Conservation (phyloP, 2,113 vertebrate species). For the Smithornis capensis region DNA sequence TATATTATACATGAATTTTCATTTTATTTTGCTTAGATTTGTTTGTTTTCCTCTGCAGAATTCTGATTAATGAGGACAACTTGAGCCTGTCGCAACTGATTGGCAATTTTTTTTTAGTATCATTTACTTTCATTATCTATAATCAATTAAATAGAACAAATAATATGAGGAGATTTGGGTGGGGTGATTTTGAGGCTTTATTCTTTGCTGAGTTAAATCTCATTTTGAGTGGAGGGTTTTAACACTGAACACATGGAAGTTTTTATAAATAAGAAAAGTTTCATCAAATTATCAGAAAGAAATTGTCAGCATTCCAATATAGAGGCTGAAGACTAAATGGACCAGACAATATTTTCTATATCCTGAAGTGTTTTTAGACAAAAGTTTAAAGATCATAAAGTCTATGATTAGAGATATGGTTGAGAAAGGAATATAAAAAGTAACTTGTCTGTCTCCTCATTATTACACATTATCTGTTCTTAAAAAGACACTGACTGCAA, state of each 20-base stretch:
- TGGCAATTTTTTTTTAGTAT: neutral
- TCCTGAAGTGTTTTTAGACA: neutral
- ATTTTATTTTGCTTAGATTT: neutral
- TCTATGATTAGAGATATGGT: accelerated
- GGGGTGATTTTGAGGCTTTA: neutral
- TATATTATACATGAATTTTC: neutral
- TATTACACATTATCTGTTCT: neutral
- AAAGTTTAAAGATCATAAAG: neutral
- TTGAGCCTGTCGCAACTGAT: neutral
- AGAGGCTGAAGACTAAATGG: neutral
- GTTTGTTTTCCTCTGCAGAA: neutral
- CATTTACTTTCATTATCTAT: neutral
- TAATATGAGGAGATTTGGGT: neutral
- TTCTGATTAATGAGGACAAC: neutral
- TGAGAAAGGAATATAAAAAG: neutral
- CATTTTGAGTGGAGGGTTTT: neutral
- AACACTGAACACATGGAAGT: neutral
- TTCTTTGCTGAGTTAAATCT: neutral
- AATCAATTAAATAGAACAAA: conserved; percentile 21
- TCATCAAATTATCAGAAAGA: neutral
- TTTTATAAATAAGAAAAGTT: neutral
- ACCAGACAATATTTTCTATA: neutral
- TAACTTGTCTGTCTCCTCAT: neutral
- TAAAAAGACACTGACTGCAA: neutral
- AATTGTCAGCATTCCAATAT: neutral